These are phyloP conservation scores for Vulpes ferrilata DNA, from an alignment of 2,113 vertebrate species.

Conservation along the genomic window DNA sequence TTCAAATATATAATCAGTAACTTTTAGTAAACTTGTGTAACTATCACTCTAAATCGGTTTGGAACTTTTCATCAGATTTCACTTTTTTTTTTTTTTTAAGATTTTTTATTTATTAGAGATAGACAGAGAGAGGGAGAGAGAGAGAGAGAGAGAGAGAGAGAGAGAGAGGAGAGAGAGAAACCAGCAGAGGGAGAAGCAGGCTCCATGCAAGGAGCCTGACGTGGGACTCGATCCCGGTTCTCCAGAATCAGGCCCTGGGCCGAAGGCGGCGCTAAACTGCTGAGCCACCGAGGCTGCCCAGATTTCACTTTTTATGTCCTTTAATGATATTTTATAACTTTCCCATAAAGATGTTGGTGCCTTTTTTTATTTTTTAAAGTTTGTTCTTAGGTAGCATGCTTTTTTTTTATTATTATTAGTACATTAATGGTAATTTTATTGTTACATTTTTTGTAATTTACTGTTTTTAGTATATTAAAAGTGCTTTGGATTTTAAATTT, in stretches of 20 bases:
- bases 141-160: no score
- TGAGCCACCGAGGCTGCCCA: no score
- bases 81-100: no score
- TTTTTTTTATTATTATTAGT: background rate
- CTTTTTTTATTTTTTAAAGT: background rate
- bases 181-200: no score
- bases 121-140: no score
- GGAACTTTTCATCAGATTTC: background rate
- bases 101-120: no score
- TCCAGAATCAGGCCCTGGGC: no score
- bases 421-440: background rate
- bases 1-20: background rate
- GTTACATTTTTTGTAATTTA: background rate
- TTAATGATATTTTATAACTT: constrained; percentile 2
- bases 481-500: constrained; percentile 49
- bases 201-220: no score
- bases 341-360: background rate
- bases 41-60: background rate
- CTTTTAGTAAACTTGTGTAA: constrained; percentile 3
- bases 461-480: constrained; percentile 1
- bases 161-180: no score
- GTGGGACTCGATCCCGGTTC: no score
- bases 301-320: background rate
- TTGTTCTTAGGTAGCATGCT: background rate
- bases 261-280: no score